phyloP scores from a whole-genome alignment of 2,888 invertebrate species.

The Elysia crispata region DNA sequence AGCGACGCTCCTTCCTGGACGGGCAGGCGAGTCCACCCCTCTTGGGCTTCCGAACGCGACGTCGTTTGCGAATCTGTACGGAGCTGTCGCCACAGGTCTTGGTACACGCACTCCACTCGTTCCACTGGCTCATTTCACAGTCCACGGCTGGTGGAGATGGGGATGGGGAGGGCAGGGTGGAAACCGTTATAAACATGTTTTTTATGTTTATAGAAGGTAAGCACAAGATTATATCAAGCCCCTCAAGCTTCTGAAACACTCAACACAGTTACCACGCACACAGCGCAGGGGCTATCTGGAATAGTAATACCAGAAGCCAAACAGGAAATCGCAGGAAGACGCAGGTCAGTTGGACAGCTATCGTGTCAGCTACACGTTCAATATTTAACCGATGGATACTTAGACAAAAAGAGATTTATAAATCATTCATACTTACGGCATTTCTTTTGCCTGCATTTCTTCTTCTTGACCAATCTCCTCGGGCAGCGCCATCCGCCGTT shows the following conservation, averaged over 20 bases:
- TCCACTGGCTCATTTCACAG: slow-evolving; percentile 77
- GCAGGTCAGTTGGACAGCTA: not conserved
- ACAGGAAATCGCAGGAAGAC: not conserved
- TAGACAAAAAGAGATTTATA: too few relatives aligned
- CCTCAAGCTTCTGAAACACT: too few relatives aligned
- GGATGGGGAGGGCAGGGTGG: not conserved
- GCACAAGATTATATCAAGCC: too few relatives aligned
- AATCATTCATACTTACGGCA: slow-evolving; percentile 72
- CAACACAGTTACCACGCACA: too few relatives aligned
- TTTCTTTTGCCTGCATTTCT: slow-evolving; percentile 65
- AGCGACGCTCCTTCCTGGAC: slow-evolving; percentile 66
- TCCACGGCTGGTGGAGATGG: slow-evolving; percentile 61
- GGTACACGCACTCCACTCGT: slow-evolving; percentile 79
- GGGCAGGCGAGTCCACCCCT: slow-evolving; percentile 68
- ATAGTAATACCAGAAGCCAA: too few relatives aligned
- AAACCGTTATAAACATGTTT: too few relatives aligned
- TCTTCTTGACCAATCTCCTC: slow-evolving; percentile 65
- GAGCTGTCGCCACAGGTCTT: slow-evolving; percentile 78
- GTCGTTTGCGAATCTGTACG: slow-evolving; percentile 67
- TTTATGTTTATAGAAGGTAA: too few relatives aligned
- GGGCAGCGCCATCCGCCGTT: slow-evolving; percentile 74
- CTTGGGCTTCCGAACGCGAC: slow-evolving; percentile 62
- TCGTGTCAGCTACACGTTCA: not conserved
- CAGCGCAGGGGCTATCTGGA: too few relatives aligned
- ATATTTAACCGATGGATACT: too few relatives aligned